A percentile compares a stretch with the other conserved stretches of the same genome.
Evolutionary conservation across 53 echinoderm and acorn worm species (phyloP).

Genomic region (Pentamera pediparva): DNA sequence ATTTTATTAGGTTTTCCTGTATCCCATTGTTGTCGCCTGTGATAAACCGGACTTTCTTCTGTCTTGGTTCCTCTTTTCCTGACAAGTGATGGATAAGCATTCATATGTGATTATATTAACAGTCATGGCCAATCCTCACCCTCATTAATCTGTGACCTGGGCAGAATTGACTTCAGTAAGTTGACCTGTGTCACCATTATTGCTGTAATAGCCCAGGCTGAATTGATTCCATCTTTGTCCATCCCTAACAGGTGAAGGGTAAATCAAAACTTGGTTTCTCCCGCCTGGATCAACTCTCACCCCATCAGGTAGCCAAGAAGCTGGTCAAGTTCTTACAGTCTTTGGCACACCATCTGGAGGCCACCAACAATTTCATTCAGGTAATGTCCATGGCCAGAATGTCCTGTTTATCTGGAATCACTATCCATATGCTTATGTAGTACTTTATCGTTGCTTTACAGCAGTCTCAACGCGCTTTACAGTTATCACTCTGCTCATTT

Average conservation of each 20-base stretch:
- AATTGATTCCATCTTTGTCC: no score
- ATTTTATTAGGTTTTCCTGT: no score
- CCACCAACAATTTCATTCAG: slow-evolving; percentile 83
- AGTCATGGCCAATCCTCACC: background rate
- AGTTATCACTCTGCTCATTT: no score
- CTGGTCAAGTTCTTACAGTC: slow-evolving; percentile 71
- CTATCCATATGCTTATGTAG: no score
- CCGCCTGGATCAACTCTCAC: slow-evolving; percentile 58
- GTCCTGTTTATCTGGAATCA: no score
- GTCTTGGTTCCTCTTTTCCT: background rate
- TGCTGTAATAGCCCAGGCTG: no score
- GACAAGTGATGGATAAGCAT: background rate
- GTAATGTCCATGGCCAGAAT: no score
- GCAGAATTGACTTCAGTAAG: no score
- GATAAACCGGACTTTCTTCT: background rate
- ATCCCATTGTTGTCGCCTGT: no score
- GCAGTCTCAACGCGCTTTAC: background rate
- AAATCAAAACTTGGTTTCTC: slow-evolving; percentile 67
- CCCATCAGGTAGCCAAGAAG: slow-evolving; percentile 60
- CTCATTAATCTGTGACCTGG: background rate
- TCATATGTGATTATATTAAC: background rate
- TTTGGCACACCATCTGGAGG: slow-evolving; percentile 83
- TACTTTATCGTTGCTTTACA: background rate
- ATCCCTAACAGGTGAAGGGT: slow-evolving; percentile 36
- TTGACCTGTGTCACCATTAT: no score